phyloP scores from a whole-genome alignment of 1,140 invertebrate species.

The Anastrepha obliqua region DNA sequence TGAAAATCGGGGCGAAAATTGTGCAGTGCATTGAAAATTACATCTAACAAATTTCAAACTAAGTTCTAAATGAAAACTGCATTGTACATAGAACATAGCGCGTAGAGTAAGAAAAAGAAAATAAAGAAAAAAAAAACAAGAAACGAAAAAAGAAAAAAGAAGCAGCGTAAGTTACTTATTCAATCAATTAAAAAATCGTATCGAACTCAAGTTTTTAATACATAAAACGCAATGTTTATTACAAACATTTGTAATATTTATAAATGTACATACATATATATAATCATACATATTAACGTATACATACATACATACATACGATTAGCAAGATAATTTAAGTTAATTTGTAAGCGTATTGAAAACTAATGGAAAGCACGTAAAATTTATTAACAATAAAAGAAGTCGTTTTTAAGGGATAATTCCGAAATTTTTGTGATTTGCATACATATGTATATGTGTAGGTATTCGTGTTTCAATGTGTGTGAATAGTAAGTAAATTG shows the following conservation, averaged over 20 bases:
- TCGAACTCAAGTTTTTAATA: background rate
- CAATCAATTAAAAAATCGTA: background rate
- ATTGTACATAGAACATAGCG: constrained; percentile 11
- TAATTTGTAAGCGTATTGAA: constrained; percentile 32
- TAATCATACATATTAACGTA: background rate
- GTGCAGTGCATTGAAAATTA: background rate
- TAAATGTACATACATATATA: constrained; percentile 39
- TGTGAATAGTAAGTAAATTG: background rate
- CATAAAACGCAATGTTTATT: constrained; percentile 20
- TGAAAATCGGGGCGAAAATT: background rate
- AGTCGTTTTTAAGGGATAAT: constrained; percentile 21
- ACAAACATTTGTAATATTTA: constrained; percentile 26
- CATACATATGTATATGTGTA: constrained; percentile 13
- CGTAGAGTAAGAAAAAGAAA: background rate
- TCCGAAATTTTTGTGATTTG: constrained; percentile 26
- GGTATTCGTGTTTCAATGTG: constrained; percentile 28
- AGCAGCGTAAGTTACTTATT: constrained; percentile 30
- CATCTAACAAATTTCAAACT: background rate
- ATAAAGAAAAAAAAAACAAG: background rate
- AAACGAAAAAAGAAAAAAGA: background rate
- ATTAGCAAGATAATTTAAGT: background rate
- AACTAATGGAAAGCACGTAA: constrained; percentile 38
- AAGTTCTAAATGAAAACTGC: constrained; percentile 4
- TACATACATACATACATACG: background rate
- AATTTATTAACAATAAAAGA: constrained; percentile 21